Percentiles rank a stretch among this genome's conserved stretches.
These are phyloP conservation scores for Theocolax elegans DNA, from an alignment of 1,140 invertebrate species.

Conservation along the genomic window DNA sequence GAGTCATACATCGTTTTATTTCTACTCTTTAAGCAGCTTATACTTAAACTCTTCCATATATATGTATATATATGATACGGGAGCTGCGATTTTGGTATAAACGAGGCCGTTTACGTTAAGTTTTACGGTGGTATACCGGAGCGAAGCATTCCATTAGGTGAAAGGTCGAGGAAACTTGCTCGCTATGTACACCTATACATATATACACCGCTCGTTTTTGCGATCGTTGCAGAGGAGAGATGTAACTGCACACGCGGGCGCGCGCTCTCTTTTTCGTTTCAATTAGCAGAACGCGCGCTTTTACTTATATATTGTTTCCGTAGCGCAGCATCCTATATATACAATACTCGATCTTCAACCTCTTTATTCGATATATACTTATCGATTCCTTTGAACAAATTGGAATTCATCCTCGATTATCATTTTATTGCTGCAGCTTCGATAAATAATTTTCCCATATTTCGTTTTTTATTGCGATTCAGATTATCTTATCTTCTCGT, in stretches of 20 bases:
- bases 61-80: too few species aligned
- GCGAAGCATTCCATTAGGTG: conserved; percentile 26
- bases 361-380: too few species aligned
- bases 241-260: not conserved
- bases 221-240: not conserved
- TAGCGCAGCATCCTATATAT: not conserved
- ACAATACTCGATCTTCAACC: too few species aligned
- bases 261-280: conserved; percentile 8
- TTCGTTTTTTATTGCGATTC: too few species aligned
- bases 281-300: not conserved
- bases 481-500: too few species aligned
- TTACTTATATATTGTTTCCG: conserved; percentile 13
- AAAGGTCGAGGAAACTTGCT: conserved; percentile 31
- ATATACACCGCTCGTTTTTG: not conserved
- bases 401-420: not conserved
- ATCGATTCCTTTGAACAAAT: not conserved
- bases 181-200: not conserved
- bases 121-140: too few species aligned
- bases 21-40: too few species aligned
- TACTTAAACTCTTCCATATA: too few species aligned
- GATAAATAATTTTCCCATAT: too few species aligned
- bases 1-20: too few species aligned
- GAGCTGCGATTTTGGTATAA: too few species aligned
- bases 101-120: too few species aligned
- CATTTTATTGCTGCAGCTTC: not conserved